These are phyloP conservation scores for Osmoderma eremita DNA, from an alignment of 2,888 invertebrate species.

Conservation along the genomic window DNA sequence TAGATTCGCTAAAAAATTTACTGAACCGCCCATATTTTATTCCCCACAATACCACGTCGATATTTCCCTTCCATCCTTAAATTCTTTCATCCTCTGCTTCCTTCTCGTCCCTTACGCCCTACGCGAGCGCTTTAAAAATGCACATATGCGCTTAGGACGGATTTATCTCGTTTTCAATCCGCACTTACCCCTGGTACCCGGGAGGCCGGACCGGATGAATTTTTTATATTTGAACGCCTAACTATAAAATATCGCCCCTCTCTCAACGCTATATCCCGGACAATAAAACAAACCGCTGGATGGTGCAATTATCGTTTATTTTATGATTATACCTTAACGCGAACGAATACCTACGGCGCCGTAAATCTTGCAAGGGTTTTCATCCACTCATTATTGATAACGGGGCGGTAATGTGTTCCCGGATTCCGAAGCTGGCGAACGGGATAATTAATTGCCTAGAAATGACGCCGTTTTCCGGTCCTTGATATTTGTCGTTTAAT, in stretches of 20 bases:
- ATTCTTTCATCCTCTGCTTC: not conserved
- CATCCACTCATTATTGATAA: constrained; percentile 37
- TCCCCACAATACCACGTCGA: not conserved
- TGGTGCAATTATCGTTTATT: constrained; percentile 36
- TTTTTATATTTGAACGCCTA: constrained; percentile 37
- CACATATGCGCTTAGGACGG: constrained; percentile 37
- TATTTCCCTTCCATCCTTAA: not conserved
- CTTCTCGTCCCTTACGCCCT: not conserved
- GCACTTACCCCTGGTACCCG: constrained; percentile 18
- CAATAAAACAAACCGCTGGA: constrained; percentile 35
- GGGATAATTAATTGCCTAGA: constrained; percentile 21
- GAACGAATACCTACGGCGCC: constrained; percentile 27
- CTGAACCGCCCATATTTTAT: not conserved
- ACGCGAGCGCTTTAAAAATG: constrained; percentile 31
- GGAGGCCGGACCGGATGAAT: constrained; percentile 37
- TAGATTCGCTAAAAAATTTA: not conserved
- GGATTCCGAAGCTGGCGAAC: constrained; percentile 21
- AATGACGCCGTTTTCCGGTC: too few species aligned
- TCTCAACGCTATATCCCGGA: constrained; percentile 35
- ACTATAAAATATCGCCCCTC: constrained; percentile 32
- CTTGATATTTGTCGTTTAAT: too few species aligned
- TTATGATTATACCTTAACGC: constrained; percentile 34
- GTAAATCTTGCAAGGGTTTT: constrained; percentile 36
- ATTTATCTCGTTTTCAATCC: constrained; percentile 41
- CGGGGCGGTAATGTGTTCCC: constrained; percentile 24